These are phyloP conservation scores for Microtus montanus DNA, from an alignment of 2,113 vertebrate species.

Conservation along the genomic window DNA sequence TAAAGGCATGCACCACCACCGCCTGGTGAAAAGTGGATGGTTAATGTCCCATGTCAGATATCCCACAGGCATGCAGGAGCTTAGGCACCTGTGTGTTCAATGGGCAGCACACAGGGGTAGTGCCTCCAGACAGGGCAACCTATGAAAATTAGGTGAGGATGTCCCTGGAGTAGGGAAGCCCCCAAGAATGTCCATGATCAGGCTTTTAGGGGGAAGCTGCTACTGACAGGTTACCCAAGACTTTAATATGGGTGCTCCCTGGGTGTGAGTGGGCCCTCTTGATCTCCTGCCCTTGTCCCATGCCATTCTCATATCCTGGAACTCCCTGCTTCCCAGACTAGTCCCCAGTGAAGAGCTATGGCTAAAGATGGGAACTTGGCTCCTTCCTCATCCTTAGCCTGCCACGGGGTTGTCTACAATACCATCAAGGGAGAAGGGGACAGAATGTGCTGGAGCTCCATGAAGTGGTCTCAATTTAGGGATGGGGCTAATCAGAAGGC, in stretches of 20 bases:
- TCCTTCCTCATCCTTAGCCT: background rate
- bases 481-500: background rate
- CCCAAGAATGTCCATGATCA: background rate
- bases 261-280: background rate
- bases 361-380: background rate
- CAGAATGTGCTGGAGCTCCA: background rate
- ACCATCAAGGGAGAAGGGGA: background rate
- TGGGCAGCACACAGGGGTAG: background rate
- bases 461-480: background rate
- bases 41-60: background rate
- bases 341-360: background rate
- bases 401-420: background rate
- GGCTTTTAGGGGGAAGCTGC: background rate
- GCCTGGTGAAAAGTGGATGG: background rate
- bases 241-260: fast-evolving
- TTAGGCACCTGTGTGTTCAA: background rate
- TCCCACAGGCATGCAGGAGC: background rate
- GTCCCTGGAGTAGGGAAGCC: background rate
- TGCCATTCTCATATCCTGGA: background rate
- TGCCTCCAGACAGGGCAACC: background rate
- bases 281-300: background rate
- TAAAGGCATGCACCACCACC: background rate
- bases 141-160: background rate
- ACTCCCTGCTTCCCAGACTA: background rate
- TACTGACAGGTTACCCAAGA: background rate